Percentiles rank a stretch among this genome's conserved stretches.
These are phyloP conservation scores for Ptychadena robeensis DNA, from an alignment of 2,797 vertebrate genomes.

Conservation along the genomic window DNA sequence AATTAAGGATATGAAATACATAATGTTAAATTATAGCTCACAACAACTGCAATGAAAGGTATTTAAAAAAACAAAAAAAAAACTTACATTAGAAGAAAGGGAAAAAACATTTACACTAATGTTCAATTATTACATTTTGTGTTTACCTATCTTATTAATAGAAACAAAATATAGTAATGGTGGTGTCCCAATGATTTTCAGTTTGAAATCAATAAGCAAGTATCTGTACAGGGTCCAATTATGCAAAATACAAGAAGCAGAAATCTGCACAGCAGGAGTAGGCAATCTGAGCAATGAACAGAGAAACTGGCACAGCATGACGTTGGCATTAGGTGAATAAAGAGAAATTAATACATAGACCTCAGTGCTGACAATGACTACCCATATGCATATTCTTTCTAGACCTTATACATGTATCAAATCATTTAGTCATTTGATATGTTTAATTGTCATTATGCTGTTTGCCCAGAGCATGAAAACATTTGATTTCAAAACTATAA, in stretches of 20 bases:
- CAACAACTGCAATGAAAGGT: too few species aligned
- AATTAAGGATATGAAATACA: too few species aligned
- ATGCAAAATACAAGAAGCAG: slow-evolving; percentile 7
- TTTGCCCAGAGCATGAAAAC: neutral
- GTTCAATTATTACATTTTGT: too few species aligned
- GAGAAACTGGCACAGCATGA: slow-evolving; percentile 6
- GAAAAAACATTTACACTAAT: too few species aligned
- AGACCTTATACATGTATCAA: neutral
- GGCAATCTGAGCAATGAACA: slow-evolving; percentile 9
- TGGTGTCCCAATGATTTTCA: neutral
- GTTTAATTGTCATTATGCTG: neutral
- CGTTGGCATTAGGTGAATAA: neutral
- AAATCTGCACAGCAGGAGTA: neutral
- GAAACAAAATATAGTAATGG: neutral
- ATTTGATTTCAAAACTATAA: neutral
- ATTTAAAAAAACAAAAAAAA: too few species aligned
- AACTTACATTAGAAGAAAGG: too few species aligned
- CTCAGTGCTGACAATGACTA: too few species aligned
- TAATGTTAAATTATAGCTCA: too few species aligned
- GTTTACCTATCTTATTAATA: neutral
- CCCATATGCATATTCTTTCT: neutral
- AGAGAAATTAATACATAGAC: neutral
- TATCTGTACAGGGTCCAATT: neutral
- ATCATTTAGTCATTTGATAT: neutral
- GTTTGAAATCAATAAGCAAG: neutral